Percentiles rank a stretch among this genome's conserved stretches.
These are phyloP conservation scores for Myotis findleyi DNA, from an alignment of 2,797 vertebrate species.

Conservation along the genomic window DNA sequence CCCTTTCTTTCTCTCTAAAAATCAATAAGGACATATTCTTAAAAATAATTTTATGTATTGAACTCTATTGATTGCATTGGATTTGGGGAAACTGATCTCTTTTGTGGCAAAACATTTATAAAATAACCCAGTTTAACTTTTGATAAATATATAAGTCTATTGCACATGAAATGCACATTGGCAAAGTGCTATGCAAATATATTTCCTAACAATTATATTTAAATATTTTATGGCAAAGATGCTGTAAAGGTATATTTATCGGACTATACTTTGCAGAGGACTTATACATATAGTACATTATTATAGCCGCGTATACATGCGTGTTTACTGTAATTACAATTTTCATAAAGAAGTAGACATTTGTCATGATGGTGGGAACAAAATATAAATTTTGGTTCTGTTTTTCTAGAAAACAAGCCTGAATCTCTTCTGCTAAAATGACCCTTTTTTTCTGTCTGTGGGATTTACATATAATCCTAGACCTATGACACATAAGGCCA, in stretches of 20 bases:
- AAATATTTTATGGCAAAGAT: background rate
- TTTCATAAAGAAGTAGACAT: background rate
- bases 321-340: background rate
- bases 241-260: background rate
- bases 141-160: background rate
- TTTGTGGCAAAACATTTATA: background rate
- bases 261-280: rapidly evolving
- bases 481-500: background rate
- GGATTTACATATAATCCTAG: background rate
- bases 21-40: background rate
- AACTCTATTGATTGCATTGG: background rate
- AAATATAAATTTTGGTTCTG: background rate
- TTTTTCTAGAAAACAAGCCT: background rate
- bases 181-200: background rate
- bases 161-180: background rate
- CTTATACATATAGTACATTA: background rate
- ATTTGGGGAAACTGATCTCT: background rate
- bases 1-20: background rate
- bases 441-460: background rate
- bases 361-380: background rate
- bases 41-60: background rate
- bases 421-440: background rate
- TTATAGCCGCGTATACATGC: background rate
- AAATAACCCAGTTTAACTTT: background rate
- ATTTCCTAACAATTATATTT: background rate